phyloP scores from a whole-genome alignment of 92 coral and sea anemone genomes.

The Montipora capitata region DNA sequence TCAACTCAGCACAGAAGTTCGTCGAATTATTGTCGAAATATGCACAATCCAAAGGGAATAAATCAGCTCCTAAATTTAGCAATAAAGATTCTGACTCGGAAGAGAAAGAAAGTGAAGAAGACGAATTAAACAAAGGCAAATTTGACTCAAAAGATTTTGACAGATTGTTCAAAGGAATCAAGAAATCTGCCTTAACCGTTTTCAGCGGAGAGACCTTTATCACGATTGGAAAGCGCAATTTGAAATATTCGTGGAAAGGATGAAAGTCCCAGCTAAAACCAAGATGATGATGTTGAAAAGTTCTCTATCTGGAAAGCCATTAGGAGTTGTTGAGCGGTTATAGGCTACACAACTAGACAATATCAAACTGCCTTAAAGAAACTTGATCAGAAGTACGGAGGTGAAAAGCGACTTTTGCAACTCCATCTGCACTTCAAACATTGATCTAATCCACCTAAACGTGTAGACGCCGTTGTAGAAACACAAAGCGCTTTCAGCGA shows the following conservation, averaged over 20 bases:
- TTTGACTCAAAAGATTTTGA: not conserved
- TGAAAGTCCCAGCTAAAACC: constrained; percentile 52
- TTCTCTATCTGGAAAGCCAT: too few relatives aligned
- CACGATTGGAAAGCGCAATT: constrained; percentile 73
- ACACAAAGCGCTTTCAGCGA: constrained; percentile 2
- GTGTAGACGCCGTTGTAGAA: not conserved
- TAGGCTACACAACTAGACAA: constrained; percentile 51
- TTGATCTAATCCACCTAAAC: not conserved
- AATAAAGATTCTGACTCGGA: too few relatives aligned
- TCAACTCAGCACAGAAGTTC: too few relatives aligned
- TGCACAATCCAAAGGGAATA: too few relatives aligned
- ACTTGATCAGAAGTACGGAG: constrained; percentile 29
- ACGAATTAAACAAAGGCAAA: too few relatives aligned
- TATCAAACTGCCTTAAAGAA: constrained; percentile 67
- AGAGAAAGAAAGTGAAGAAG: too few relatives aligned
- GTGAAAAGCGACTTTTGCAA: constrained; percentile 51
- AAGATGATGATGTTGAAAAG: constrained; percentile 70
- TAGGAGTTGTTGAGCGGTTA: constrained; percentile 23
- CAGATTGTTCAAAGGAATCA: too few relatives aligned
- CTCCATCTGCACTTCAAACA: constrained; percentile 26
- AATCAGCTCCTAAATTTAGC: too few relatives aligned
- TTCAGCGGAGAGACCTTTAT: constrained; percentile 68
- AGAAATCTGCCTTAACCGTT: constrained; percentile 50
- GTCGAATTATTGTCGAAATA: too few relatives aligned
- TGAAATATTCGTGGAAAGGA: constrained; percentile 60